A percentile compares a stretch with the other conserved stretches of the same genome.
phyloP scores from a whole-genome alignment of 2,888 invertebrate species.

The Leptopilina syphax region DNA sequence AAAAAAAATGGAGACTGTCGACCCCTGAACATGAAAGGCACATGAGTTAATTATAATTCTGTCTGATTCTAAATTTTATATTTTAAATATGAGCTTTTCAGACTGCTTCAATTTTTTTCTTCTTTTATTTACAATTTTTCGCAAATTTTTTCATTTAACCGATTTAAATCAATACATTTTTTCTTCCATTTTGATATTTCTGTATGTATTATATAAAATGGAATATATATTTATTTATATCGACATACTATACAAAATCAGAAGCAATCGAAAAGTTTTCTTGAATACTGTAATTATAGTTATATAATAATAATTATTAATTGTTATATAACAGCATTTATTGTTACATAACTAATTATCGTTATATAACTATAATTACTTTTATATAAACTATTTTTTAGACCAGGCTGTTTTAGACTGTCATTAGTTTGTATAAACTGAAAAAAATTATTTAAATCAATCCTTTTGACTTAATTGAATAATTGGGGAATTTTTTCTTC shows the following conservation, averaged over 20 bases:
- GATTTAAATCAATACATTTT: not conserved
- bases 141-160: not conserved
- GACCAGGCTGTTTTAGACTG: no score
- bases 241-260: conserved; percentile 17
- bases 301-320: not conserved
- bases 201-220: not conserved
- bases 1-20: conserved; percentile 55
- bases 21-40: conserved; percentile 68
- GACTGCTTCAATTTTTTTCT: conserved; percentile 17
- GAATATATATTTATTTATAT: not conserved
- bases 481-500: no score
- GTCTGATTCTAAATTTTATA: conserved; percentile 58
- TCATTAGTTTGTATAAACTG: no score
- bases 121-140: conserved; percentile 26
- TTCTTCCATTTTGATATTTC: no score
- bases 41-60: conserved; percentile 60
- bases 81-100: conserved; percentile 26
- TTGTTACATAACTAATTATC: no score
- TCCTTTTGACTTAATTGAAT: no score
- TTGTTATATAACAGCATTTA: not conserved
- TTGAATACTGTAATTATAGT: conserved; percentile 10
- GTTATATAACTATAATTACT: no score
- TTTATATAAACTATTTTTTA: no score
- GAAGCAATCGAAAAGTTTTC: conserved; percentile 36
- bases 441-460: no score